These are phyloP conservation scores for Saguinus midas DNA, from an alignment of 2,113 vertebrate genomes.

Conservation along the genomic window DNA sequence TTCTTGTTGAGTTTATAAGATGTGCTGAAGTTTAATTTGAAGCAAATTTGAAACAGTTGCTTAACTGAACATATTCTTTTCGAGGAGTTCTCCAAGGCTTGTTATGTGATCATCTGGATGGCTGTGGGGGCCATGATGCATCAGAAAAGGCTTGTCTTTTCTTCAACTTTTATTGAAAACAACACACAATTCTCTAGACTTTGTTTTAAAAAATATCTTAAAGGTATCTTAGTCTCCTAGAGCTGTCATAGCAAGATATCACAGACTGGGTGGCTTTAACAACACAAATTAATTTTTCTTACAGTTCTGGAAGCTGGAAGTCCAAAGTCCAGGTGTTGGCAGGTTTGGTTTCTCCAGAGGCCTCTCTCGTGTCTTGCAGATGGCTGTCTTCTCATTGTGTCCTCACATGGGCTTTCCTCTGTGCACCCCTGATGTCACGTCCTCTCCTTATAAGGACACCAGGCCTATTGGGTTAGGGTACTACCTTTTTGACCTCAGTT, in stretches of 20 bases:
- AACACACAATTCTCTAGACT: not conserved
- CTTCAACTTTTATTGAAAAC: not conserved
- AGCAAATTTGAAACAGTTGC: not conserved
- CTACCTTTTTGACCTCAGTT: not conserved
- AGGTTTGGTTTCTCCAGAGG: not conserved
- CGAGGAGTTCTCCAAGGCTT: not conserved
- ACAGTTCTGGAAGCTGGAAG: not conserved
- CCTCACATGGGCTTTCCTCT: not conserved
- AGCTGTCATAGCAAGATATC: not conserved
- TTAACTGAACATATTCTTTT: not conserved
- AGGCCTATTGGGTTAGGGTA: not conserved
- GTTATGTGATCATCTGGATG: not conserved
- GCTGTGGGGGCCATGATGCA: not conserved
- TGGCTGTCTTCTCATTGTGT: not conserved
- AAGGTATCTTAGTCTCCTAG: not conserved
- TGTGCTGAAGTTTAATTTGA: not conserved
- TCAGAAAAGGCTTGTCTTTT: not conserved
- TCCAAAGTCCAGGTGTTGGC: not conserved
- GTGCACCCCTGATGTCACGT: not conserved
- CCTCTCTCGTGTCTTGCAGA: not conserved
- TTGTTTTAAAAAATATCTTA: not conserved
- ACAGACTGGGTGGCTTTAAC: not conserved
- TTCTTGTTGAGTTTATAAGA: conserved; percentile 11
- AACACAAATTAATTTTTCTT: not conserved
- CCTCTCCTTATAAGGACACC: not conserved